Base-by-base conservation (phyloP, 2,888 invertebrate species). In the Gibbula magus region DNA sequence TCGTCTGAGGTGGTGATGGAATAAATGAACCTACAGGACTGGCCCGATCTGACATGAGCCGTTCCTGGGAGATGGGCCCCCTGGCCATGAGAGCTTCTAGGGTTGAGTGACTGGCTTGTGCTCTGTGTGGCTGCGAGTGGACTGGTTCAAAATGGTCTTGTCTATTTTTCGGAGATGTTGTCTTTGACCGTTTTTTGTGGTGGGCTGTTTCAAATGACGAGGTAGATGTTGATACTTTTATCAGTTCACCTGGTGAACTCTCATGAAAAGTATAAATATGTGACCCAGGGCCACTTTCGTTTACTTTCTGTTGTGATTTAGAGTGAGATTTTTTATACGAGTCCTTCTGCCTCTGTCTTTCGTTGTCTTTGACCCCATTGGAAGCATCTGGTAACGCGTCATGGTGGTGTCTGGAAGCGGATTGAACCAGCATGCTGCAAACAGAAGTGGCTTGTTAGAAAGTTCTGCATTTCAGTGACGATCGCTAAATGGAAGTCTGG, bases 1-100 rank as follows among this genome's bases (percentile, higher is more conserved):
- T 85, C 5, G 84, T 83, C 7, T 52, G 52, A n/a, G 29, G 54
- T 18, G 75, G 54, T 13, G 54, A 32, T 29, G 53, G 52, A 29
- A 32, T n/a, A 32, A 53, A 53, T 18, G 75, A 75, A 20, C 52
- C 51, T 7, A 54, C 54, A 54, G 52, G 53, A 25, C 54, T 54
- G 16, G 54, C 35, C 29, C 53, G 25, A 29, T 20, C 35, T 18
- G 70, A 20, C 18, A 53, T 29, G 29, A 75, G 32, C 16, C 35
- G 25, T 10, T 54, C 75, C n/a, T 54, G 53, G 18, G 75, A 75
- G 8, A 32, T 39, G 32, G 52, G 32, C 10, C 35, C 35, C 18
- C 75, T 10, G 29, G 52, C 54, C 52, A 75, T 75, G 16, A 75
- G 32, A n/a, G 75, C 75, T 32, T 75, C 75, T 20, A 52, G n/a